Evolutionary conservation across 2,797 vertebrate species (phyloP).

Genomic region (Sebastes iracundus): DNA sequence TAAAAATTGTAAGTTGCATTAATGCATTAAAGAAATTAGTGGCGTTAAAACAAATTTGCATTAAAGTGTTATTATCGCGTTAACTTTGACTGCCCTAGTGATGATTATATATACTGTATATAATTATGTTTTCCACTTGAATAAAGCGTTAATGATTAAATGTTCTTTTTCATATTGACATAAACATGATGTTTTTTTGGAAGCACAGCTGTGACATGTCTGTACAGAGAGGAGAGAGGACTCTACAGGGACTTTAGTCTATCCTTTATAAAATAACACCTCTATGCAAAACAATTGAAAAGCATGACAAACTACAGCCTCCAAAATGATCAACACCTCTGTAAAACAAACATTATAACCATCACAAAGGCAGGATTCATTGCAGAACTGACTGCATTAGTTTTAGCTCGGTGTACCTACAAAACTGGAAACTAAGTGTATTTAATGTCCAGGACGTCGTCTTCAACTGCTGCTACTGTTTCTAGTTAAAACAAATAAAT

Average conservation of each 20-base stretch:
- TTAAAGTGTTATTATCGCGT: too few relatives aligned
- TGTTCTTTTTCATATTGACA: slow-evolving; percentile 9
- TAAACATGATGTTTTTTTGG: neutral
- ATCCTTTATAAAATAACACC: neutral
- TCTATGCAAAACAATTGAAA: neutral
- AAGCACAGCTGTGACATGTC: slow-evolving; percentile 15
- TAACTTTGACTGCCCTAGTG: too few relatives aligned
- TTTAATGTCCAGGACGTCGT: neutral
- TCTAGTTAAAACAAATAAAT: neutral
- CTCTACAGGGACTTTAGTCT: neutral
- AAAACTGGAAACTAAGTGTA: neutral
- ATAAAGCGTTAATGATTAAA: neutral
- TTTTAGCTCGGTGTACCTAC: neutral
- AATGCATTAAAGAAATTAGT: too few relatives aligned
- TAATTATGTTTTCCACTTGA: neutral
- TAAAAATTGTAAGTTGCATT: too few relatives aligned
- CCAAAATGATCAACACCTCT: neutral
- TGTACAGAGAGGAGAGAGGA: neutral
- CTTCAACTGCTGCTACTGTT: neutral
- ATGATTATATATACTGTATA: neutral
- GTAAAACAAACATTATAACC: neutral
- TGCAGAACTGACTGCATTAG: neutral
- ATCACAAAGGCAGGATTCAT: neutral
- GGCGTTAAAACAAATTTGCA: too few relatives aligned
- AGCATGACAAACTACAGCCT: neutral